A percentile compares a stretch with the other conserved stretches of the same genome.
Evolutionary conservation across 2,888 invertebrate species (phyloP).

Genomic region (Microctonus hyperodae): DNA sequence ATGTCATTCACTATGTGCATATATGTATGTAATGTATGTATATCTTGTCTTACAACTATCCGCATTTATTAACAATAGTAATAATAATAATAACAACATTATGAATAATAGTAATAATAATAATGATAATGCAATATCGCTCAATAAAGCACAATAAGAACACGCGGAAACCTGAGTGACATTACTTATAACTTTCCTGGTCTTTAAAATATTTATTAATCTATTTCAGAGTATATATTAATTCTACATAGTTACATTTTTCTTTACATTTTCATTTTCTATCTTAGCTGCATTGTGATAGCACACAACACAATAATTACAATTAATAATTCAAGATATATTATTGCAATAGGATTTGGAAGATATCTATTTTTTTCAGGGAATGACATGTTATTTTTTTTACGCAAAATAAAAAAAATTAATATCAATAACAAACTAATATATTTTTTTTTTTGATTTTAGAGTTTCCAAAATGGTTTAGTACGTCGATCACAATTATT

Average conservation of each 20-base stretch:
- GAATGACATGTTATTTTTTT: neutral
- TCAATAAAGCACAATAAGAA: neutral
- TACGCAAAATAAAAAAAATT: neutral
- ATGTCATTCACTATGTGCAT: neutral
- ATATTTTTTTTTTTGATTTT: neutral
- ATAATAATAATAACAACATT: no score
- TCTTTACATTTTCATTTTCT: neutral
- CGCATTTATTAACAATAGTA: neutral
- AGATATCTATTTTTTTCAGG: neutral
- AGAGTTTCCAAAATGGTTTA: neutral
- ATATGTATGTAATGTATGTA: neutral
- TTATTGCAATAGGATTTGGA: neutral
- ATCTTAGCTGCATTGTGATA: neutral
- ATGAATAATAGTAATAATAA: neutral
- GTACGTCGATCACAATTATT: neutral
- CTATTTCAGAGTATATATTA: neutral
- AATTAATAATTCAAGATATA: neutral
- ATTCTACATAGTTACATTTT: neutral
- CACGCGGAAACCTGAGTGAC: neutral
- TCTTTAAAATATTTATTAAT: neutral
- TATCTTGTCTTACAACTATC: neutral
- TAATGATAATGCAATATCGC: neutral
- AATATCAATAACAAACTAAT: neutral
- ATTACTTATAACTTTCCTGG: neutral
- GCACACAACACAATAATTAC: neutral